phyloP scores from a whole-genome alignment of 2,113 vertebrate genomes.

The Zosterops hypoxanthus region DNA sequence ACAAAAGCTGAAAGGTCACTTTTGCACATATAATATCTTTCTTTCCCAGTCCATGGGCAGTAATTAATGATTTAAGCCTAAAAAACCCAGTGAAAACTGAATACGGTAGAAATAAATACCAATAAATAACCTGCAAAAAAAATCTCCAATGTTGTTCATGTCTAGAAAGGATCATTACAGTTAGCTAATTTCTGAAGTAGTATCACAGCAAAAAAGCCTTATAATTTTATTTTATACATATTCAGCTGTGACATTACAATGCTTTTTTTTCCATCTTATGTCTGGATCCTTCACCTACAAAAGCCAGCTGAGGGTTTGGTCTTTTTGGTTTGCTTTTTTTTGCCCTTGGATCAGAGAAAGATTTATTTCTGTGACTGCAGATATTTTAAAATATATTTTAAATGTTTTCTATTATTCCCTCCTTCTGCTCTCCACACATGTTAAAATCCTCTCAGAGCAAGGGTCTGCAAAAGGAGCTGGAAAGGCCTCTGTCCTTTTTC shows the following conservation, averaged over 20 bases:
- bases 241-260: slow-evolving; percentile 1
- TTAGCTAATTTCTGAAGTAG: slow-evolving; percentile 6
- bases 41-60: background rate
- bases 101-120: slow-evolving; percentile 53
- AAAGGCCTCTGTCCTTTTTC: slow-evolving; percentile 38
- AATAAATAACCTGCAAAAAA: slow-evolving; percentile 49
- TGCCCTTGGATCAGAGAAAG: background rate
- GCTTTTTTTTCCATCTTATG: background rate
- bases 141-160: background rate
- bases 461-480: slow-evolving; percentile 13
- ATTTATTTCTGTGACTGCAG: slow-evolving; percentile 32
- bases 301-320: slow-evolving; percentile 38
- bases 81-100: slow-evolving; percentile 46
- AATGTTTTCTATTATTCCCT: slow-evolving; percentile 69
- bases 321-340: background rate
- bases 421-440: slow-evolving; percentile 68
- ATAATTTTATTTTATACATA: slow-evolving; percentile 30
- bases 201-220: background rate
- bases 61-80: slow-evolving; percentile 16
- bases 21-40: slow-evolving; percentile 21
- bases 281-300: slow-evolving; percentile 53
- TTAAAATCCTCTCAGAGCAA: slow-evolving; percentile 65
- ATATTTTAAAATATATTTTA: slow-evolving; percentile 66
- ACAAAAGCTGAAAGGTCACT: slow-evolving; percentile 41
- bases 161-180: slow-evolving; percentile 43